Evolutionary conservation across 2,113 vertebrate genomes (phyloP).

Genomic region (Chauna torquata): DNA sequence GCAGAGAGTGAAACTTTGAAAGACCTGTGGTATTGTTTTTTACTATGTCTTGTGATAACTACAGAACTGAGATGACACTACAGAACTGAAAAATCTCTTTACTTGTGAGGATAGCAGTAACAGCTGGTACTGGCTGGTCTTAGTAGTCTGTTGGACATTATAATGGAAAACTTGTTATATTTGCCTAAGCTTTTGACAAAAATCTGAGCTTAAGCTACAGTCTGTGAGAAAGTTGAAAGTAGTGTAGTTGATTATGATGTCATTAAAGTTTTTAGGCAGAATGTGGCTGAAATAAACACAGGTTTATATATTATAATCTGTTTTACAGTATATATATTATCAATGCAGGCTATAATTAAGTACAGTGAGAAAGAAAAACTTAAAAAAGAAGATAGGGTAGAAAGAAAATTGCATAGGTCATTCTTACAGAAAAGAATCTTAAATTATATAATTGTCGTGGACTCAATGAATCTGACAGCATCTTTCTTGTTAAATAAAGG

Average conservation of each 20-base stretch:
- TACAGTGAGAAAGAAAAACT: not conserved
- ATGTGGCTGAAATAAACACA: not conserved
- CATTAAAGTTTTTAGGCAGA: not conserved
- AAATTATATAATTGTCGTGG: not conserved
- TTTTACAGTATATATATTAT: not conserved
- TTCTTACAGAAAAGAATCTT: not conserved
- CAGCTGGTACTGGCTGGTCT: not conserved
- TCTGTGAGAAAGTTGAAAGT: not conserved
- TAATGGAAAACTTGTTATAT: not conserved
- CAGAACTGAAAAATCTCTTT: not conserved
- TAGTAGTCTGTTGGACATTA: not conserved
- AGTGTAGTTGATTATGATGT: not conserved
- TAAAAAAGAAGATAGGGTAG: not conserved
- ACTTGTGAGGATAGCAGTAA: not conserved
- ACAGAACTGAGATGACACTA: not conserved
- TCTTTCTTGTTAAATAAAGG: not conserved
- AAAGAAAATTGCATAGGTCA: not conserved
- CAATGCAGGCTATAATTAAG: not conserved
- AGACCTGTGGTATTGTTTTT: not conserved
- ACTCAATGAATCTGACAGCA: not conserved
- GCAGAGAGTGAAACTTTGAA: not conserved
- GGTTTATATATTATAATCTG: not conserved
- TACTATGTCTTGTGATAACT: not conserved
- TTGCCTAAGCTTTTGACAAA: not conserved
- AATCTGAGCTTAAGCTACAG: not conserved